Evolutionary conservation across 2,113 vertebrate species (phyloP), one percentile per base, ranked within the genome.

Genomic region (Paedocypris sp.): DNA sequence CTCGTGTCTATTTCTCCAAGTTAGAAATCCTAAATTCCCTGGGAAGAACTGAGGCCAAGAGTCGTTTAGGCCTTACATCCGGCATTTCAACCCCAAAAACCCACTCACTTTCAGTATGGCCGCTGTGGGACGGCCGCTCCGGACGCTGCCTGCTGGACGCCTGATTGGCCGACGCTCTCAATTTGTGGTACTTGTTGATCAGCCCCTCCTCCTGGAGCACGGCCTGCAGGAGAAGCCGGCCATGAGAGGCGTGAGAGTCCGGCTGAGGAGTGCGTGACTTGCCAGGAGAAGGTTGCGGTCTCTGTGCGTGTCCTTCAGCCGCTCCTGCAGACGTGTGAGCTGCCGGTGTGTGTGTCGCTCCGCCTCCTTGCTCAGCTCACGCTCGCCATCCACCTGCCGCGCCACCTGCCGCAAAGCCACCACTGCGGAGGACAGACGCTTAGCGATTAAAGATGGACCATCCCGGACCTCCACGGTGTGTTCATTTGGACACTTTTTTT

Each of bases 341-440:
- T 78, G 70, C 19, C 1, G 64, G 47, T 70, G 67, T 59, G 60
- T 69, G 42, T 71, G 74, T 41, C 59, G 59, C 32, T 31, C 69
- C 9, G 42, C 38, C 39, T 72, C 73, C 62, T 54, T 79, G 59
- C 58, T 69, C 52, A 70, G 68, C 22, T 77, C 66, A 32, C 63
- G 62, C 57, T 76, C 79, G 62, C 74, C 76, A 13, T 69, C 66
- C 5, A 73, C 61, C 22, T 79, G 74, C 52, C 73, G 75, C 73
- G 85, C 78, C 68, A 80, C 78, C 62, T 83, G 77, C 31, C 80
- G 66, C 69, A 87, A 69, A 65, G 82, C 76, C 71, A 81, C 78
- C 57, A 87, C 85, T 86, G 67, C 42, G 63, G 47, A 33, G 39
- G 18, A 66, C 13, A 43, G 3, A 35, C 43, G 66, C 43, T 72